Evolutionary conservation across 2,888 invertebrate genomes (phyloP), one percentile per base, ranked within the genome.

Genomic region (Sarcophaga caerulescens): DNA sequence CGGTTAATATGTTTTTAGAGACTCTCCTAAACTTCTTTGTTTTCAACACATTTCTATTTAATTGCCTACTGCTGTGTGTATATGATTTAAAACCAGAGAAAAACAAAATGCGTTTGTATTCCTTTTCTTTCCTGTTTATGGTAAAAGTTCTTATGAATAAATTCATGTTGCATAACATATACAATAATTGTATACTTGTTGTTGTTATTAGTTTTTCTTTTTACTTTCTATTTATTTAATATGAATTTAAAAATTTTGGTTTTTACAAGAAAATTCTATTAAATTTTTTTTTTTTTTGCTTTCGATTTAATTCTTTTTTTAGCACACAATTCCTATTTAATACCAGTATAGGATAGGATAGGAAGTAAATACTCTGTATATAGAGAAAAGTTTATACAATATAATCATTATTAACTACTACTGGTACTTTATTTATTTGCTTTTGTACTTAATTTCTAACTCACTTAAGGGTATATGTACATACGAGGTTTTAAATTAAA

Each of bases 401-500:
- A 35, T 35, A 35, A 35, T 35, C 35, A 52, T 19, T 2, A 21
- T 60, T 60, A 17, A 19, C 60, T 60, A 35, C 21, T 60, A 60
- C 60, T 60, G 19, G n/a, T 60, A 11, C 21, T 60, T 73, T 70
- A 21, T 57, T 70, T 12, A 10, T 44, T 25, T 69, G 10, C 17
- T 69, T 47, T 35, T 1, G 5, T 12, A n/a, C 19, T 73, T n/a
- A 73, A 71, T n/a, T 65, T 65, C 11, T 65, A 19, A 63, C 76
- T 17, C 65, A 14, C 59, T 76, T 76, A 63, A 23, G 14, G 65
- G 23, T 23, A 45, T 52, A 45, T 17, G 52, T 74, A 35, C 14
- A 63, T 60, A 52, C 12, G 65, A 35, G 65, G 63, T 68, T 52
- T 52, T 45, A 45, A 75, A 75, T 57, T 66, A 19, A 68, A 68